Base-by-base conservation (phyloP, 1,140 invertebrate species). In the Gonatopus flavifemur region DNA sequence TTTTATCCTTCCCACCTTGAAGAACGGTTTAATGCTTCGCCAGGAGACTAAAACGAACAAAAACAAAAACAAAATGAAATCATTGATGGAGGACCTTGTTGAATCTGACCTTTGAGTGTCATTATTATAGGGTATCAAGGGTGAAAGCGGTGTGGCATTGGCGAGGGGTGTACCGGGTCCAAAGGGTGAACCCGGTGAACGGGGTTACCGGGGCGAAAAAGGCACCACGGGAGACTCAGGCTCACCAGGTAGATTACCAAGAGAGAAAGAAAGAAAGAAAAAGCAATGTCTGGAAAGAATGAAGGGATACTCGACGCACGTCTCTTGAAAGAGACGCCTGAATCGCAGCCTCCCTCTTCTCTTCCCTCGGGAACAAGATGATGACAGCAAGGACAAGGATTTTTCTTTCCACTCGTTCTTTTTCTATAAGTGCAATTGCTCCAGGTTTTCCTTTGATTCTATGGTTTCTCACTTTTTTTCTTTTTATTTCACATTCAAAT, bases 131-230 rank as follows among this genome's bases (percentile, higher is more conserved):
- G 76, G 75, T 56, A 59, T 72, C 55, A 77, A 79, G 58, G 79
- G 80, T 51, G 55, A 77, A 39, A 69, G 71, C 59, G 77, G 75
- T 56, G 70, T 72, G 59, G 70, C 70, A 52, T 67, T 78, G 49
- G 62, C 71, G 52, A 73, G 76, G 54, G 79, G 79, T 50, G 49
- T 44, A 32, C 71, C 74, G 49, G 81, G 80, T 49, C 66, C 66
- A 16, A 79, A 80, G 62, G 80, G 80, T 43, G 79, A 80, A 53
- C 68, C 62, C 47, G 80, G 81, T 20, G 78, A 79, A 51, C 51
- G 62, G 46, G 79, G 78, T 59, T 65, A 59, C 32, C 52, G 63
- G 52, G 77, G 76, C 55, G 77, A 79, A 45, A 80, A 72, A 39
- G 78, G 78, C 32, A 64, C 64, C 46, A 79, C 57, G 59, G 79